phyloP scores from a whole-genome alignment of 2,797 vertebrate species.

The Poecilia picta region DNA sequence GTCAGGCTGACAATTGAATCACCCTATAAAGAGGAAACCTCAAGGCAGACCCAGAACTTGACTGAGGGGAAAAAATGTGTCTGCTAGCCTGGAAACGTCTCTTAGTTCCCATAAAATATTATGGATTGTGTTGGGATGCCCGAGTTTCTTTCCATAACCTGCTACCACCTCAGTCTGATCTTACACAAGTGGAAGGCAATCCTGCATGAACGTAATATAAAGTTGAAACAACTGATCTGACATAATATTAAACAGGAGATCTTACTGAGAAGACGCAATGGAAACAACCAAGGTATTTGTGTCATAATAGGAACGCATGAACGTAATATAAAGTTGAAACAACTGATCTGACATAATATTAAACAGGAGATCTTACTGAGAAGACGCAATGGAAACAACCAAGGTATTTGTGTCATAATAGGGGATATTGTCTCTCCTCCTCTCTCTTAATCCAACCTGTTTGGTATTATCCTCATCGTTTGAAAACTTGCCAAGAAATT shows the following conservation, averaged over 20 bases:
- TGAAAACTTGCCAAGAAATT: conserved; percentile 48
- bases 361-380: neutral
- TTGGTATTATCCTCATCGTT: conserved; percentile 55
- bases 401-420: conserved; percentile 2
- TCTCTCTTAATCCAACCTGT: conserved; percentile 23
- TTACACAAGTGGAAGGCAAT: neutral
- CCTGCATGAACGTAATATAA: neutral
- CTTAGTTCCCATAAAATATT: neutral
- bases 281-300: neutral
- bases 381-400: neutral
- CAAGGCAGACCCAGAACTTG: no score
- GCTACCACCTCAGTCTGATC: neutral
- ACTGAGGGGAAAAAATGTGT: no score
- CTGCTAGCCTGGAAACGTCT: no score
- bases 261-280: neutral
- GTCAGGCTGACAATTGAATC: no score
- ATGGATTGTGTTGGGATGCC: neutral
- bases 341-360: neutral
- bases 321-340: neutral
- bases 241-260: neutral
- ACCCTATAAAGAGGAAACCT: no score
- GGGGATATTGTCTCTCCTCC: conserved; percentile 12
- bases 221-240: neutral
- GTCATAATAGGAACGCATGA: conserved; percentile 15
- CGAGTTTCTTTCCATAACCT: neutral